Evolutionary conservation across 2,888 invertebrate genomes (phyloP).

Genomic region (Polymixis flavicincta): DNA sequence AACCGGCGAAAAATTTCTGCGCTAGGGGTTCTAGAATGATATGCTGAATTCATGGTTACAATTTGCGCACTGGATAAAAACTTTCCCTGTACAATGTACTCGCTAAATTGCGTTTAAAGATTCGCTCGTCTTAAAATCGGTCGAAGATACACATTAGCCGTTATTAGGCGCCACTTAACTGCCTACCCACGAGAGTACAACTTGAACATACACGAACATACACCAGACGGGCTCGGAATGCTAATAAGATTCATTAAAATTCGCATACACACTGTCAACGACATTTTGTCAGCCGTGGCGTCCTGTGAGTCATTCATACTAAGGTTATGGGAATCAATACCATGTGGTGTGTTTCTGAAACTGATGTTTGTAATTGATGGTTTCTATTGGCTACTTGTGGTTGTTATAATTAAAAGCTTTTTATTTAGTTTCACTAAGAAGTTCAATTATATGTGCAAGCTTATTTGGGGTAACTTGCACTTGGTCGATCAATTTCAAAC

Average conservation of each 20-base stretch:
- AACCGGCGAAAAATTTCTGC: too few species aligned
- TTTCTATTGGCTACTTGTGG: not conserved
- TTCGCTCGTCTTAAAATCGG: not conserved
- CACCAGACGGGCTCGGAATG: conserved; percentile 45
- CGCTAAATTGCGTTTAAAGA: not conserved
- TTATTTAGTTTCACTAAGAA: not conserved
- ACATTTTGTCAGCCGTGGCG: conserved; percentile 40
- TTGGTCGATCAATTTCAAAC: not conserved
- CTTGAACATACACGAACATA: conserved; percentile 31
- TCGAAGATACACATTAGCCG: conserved; percentile 7
- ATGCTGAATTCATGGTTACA: too few species aligned
- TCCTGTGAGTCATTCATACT: conserved; percentile 43
- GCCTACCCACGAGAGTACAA: conserved; percentile 11
- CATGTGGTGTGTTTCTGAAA: conserved; percentile 23
- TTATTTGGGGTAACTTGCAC: not conserved
- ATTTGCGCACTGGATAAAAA: too few species aligned
- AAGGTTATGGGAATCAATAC: conserved; percentile 39
- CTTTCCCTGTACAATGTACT: too few species aligned
- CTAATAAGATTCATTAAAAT: conserved; percentile 53
- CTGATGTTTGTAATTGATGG: conserved; percentile 10
- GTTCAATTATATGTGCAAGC: too few species aligned
- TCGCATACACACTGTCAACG: conserved; percentile 45
- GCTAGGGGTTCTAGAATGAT: too few species aligned
- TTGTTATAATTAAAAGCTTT: not conserved
- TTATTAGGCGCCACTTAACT: conserved; percentile 41